Percentiles rank a stretch among this genome's conserved stretches.
Evolutionary conservation across 2,113 vertebrate genomes (phyloP).

Genomic region (Lasiurus borealis): DNA sequence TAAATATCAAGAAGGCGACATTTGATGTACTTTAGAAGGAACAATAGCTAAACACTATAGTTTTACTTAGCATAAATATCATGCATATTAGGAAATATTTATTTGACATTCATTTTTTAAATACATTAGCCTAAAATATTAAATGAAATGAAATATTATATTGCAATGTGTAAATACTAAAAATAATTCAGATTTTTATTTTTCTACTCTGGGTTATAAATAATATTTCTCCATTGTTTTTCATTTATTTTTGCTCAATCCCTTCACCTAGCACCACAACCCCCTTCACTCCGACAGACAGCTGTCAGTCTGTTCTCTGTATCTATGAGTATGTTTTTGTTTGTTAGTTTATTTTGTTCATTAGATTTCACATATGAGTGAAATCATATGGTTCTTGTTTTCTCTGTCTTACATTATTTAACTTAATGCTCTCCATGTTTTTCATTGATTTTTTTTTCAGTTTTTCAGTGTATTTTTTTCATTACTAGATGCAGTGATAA

Average conservation of each 20-base stretch:
- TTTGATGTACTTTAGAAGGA: constrained; percentile 41
- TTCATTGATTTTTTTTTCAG: constrained; percentile 7
- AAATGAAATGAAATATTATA: constrained; percentile 3
- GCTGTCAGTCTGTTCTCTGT: not conserved
- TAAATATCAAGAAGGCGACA: not conserved
- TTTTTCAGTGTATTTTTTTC: not conserved
- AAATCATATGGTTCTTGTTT: not conserved
- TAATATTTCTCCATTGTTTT: not conserved
- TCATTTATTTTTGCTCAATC: not conserved
- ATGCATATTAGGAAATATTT: not conserved
- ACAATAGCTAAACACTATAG: not conserved
- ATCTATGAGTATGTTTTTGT: not conserved
- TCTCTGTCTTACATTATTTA: not conserved
- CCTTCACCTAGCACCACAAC: not conserved
- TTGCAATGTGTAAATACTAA: not conserved
- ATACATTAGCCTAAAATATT: not conserved
- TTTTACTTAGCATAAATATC: not conserved
- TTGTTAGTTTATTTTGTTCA: not conserved
- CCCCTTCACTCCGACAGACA: not conserved
- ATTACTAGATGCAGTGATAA: not conserved
- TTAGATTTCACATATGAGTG: not conserved
- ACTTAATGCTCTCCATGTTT: not conserved
- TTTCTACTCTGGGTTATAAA: constrained; percentile 2
- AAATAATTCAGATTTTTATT: not conserved
- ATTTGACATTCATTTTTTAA: constrained; percentile 31